Conservation (phyloP, 2,113 vertebrate species). For the Pitta sordida region DNA sequence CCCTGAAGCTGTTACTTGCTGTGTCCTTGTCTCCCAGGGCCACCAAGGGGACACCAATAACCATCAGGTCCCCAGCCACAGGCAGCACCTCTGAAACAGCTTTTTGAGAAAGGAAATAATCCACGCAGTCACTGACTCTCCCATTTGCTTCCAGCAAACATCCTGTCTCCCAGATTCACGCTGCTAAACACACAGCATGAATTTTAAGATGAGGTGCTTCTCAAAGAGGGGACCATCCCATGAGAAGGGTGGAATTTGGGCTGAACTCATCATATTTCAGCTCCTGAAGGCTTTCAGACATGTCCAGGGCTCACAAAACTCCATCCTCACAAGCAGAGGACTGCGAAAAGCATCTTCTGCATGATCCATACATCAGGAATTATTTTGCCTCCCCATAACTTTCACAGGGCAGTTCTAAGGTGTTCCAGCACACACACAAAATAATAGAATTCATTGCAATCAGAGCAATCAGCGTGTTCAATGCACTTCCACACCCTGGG, state of each 20-base stretch:
- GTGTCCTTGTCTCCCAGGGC: neutral
- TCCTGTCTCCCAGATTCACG: rapidly evolving
- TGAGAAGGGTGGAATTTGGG: neutral
- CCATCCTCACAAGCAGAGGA: neutral
- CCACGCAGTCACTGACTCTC: neutral
- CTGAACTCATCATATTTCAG: neutral
- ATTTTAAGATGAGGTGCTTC: neutral
- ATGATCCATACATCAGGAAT: rapidly evolving
- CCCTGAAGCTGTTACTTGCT: neutral
- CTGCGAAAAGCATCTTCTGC: rapidly evolving
- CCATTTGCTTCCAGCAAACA: neutral
- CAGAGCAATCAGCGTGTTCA: neutral
- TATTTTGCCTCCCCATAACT: neutral
- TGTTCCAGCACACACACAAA: neutral
- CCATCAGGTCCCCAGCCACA: neutral
- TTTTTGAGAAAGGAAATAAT: neutral
- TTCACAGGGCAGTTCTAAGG: neutral
- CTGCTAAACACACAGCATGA: rapidly evolving
- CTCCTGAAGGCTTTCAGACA: neutral
- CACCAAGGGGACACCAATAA: neutral
- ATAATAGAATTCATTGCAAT: neutral
- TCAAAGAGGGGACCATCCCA: neutral
- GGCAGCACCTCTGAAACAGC: neutral
- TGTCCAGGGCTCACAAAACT: rapidly evolving
- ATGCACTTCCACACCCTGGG: neutral